A percentile compares a stretch with the other conserved stretches of the same genome.
Conservation (phyloP, 2,113 vertebrate genomes). For the Dunckerocampus dactyliophorus region DNA sequence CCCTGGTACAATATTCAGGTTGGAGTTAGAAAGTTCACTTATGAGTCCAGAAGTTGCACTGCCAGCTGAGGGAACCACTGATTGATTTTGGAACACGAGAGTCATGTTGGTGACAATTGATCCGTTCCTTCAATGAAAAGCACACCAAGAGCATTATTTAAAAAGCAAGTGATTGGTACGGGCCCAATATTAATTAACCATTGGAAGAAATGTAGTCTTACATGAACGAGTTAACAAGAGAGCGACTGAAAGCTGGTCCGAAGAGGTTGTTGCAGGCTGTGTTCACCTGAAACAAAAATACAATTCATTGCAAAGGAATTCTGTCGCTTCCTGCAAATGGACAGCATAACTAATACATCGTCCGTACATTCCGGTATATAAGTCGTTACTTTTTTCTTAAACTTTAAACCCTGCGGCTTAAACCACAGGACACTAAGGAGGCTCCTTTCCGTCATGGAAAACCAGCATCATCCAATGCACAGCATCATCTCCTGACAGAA, state of each 20-base stretch:
- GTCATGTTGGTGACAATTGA: constrained; percentile 29
- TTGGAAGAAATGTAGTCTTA: constrained; percentile 23
- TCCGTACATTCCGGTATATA: no score
- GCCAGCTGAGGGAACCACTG: constrained; percentile 18
- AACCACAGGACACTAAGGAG: no score
- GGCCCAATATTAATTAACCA: not conserved
- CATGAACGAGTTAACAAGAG: constrained; percentile 36
- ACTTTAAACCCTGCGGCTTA: no score
- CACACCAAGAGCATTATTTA: not conserved
- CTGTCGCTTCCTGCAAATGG: no score
- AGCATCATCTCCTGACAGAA: no score
- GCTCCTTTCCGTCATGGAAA: no score
- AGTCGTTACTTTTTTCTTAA: no score
- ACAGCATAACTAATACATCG: no score
- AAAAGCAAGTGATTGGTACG: not conserved
- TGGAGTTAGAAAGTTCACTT: not conserved
- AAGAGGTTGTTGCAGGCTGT: not conserved
- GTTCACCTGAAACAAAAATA: constrained; percentile 45
- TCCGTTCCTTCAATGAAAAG: constrained; percentile 34
- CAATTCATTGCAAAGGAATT: not conserved
- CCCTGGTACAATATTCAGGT: constrained; percentile 19
- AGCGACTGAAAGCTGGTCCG: constrained; percentile 7
- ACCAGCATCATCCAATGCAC: no score
- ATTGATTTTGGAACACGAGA: constrained; percentile 24
- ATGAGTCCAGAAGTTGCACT: not conserved